A percentile compares a stretch with the other conserved stretches of the same genome.
Evolutionary conservation across 1,140 invertebrate species (phyloP).

Genomic region (Pissodes strobi): DNA sequence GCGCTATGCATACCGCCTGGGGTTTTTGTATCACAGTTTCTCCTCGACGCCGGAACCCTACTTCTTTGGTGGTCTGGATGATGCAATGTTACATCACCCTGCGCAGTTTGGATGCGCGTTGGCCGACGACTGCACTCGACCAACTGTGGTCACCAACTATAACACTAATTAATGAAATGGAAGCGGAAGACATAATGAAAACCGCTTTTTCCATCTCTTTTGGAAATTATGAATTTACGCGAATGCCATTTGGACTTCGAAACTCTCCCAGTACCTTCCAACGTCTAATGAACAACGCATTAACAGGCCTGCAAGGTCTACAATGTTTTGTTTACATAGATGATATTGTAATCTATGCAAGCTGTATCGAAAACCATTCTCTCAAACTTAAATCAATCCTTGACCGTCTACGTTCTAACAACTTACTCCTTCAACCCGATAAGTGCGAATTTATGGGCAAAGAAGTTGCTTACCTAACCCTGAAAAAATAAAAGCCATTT

Average conservation of each 20-base stretch:
- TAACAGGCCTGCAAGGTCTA: slow-evolving; percentile 49
- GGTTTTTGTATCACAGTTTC: no score
- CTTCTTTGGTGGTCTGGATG: no score
- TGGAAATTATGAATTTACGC: slow-evolving; percentile 48
- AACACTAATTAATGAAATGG: no score
- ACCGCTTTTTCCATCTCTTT: slow-evolving; percentile 57
- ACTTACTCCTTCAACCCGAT: slow-evolving; percentile 30
- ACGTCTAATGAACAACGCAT: slow-evolving; percentile 48
- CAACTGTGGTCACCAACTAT: no score
- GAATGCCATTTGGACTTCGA: slow-evolving; percentile 55
- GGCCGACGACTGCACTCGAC: no score
- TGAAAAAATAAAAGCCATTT: no score
- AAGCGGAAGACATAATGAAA: slow-evolving; percentile 52
- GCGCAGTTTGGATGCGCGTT: no score
- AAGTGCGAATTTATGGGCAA: slow-evolving; percentile 54
- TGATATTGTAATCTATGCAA: no score
- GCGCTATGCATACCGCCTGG: no score
- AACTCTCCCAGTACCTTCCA: slow-evolving; percentile 55
- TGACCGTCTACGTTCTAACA: neutral
- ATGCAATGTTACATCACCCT: no score
- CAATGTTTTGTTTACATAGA: slow-evolving; percentile 50
- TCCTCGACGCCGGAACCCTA: no score
- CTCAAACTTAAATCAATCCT: neutral
- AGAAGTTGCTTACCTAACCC: slow-evolving; percentile 56
- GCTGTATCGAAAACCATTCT: slow-evolving; percentile 44